Conservation (phyloP, 2,113 vertebrate species). For the Pseudorhombus dupliciocellatus region DNA sequence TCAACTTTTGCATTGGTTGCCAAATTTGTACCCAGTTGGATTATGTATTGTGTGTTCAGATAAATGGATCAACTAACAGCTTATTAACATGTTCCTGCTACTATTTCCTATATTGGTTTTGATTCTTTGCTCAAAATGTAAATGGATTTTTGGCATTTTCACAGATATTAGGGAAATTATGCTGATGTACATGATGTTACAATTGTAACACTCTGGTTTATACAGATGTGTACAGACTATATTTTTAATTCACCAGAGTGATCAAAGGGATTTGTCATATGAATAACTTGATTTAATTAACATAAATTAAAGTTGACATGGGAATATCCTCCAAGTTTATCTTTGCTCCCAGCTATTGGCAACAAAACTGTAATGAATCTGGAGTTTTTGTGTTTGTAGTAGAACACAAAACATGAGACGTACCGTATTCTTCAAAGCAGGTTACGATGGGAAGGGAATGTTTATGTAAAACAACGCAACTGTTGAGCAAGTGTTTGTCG, state of each 20-base stretch:
- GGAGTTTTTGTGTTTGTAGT: neutral
- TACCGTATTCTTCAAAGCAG: neutral
- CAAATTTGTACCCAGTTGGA: too few relatives aligned
- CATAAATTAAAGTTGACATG: conserved; percentile 2
- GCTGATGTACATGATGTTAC: neutral
- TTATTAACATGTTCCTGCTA: too few relatives aligned
- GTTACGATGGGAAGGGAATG: neutral
- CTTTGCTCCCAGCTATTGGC: too few relatives aligned
- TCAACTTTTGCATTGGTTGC: neutral
- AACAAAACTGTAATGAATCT: neutral
- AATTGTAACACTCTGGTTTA: neutral
- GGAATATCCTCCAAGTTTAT: neutral
- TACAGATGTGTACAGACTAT: neutral
- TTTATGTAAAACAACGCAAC: conserved; percentile 43
- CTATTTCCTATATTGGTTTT: too few relatives aligned
- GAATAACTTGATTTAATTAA: neutral
- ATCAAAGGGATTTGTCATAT: neutral
- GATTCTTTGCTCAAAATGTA: neutral
- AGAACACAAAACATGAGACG: neutral
- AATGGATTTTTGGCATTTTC: neutral
- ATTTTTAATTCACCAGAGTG: neutral
- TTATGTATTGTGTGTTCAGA: neutral
- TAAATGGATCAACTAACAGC: too few relatives aligned
- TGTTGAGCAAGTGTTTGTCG: conserved; percentile 21
- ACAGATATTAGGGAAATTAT: neutral